Evolutionary conservation across 2,113 vertebrate genomes (phyloP), one percentile per base, ranked within the genome.

Genomic region (Vimba vimba): DNA sequence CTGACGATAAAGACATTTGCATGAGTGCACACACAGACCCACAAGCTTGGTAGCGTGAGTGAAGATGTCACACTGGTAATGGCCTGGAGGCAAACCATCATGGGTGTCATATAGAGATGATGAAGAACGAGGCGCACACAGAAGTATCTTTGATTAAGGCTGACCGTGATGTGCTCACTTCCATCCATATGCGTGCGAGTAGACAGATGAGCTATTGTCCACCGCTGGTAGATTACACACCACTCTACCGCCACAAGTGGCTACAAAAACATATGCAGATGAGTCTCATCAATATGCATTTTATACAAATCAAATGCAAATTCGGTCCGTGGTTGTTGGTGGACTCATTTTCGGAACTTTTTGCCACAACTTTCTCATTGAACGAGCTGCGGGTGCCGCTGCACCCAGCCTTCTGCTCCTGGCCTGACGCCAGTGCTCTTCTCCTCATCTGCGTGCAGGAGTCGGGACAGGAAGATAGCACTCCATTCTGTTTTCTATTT

Each of bases 401-500:
- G 27, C 59, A 21, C 33, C 13, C 36, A 68, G 74, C 27, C 23
- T 85, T 85, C 62, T 27, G 75, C 4, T 9, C 66, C 57, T 84
- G 87, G 80, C 87, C 13, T 21, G 52, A 39, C 2, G 80, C 87
- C 85, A 81, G 45, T 21, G 2, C 81, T 80, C 71, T 13, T 68
- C 71, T 75, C 74, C 82, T 69, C 19, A 71, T 85, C 82, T 62
- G 33, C 27, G 59, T 55, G 27, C 77, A 75, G 86, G 75, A 85
- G 75, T 30, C 62, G 39, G 36, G 43, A 79, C 68, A 50, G 77
- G 36, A 39, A 69, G 82, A 85, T 76, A 85, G 80, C 75, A 23
- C 78, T 74, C 79, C 73, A 69, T 89, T 75, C 77, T 80, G 66
- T 87, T 76, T 83, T 79, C 33, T 87, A 83, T 88, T 87, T 86